A percentile compares a stretch with the other conserved stretches of the same genome.
phyloP scores from a whole-genome alignment of 2,888 invertebrate species.

The Electrophaes corylata region DNA sequence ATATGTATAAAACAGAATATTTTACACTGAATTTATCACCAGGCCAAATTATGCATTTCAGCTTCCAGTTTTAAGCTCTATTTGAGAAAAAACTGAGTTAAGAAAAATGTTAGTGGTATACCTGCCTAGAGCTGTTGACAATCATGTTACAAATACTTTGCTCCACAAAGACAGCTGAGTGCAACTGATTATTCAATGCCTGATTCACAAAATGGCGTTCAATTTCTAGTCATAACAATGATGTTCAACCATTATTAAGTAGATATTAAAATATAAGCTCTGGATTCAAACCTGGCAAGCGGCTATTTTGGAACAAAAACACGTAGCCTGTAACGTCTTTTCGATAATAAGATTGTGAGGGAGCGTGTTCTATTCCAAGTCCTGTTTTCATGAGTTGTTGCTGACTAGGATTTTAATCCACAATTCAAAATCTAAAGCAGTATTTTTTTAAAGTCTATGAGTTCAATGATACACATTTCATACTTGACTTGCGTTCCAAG shows the following conservation, averaged over 20 bases:
- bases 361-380: conserved; percentile 52
- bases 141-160: conserved; percentile 6
- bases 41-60: background rate
- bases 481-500: conserved; percentile 24
- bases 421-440: conserved; percentile 8
- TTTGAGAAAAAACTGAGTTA: background rate
- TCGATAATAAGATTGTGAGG: conserved; percentile 62
- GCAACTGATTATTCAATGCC: conserved; percentile 18
- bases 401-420: conserved; percentile 20
- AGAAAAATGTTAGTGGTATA: background rate
- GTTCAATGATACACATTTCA: conserved; percentile 26
- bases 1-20: background rate
- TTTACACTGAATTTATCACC: background rate
- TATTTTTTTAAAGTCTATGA: conserved; percentile 20
- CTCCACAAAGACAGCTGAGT: conserved; percentile 6
- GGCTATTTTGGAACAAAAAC: conserved; percentile 55
- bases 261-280: conserved; percentile 42
- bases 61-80: background rate
- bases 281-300: conserved; percentile 46
- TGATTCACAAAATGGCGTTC: conserved; percentile 29
- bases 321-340: conserved; percentile 61
- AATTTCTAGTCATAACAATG: conserved; percentile 26
- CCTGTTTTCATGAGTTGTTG: conserved; percentile 47
- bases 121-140: background rate
- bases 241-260: conserved; percentile 24